Evolutionary conservation across 1,140 invertebrate genomes (phyloP).

Genomic region (Pseudomyrmex cubaensis): DNA sequence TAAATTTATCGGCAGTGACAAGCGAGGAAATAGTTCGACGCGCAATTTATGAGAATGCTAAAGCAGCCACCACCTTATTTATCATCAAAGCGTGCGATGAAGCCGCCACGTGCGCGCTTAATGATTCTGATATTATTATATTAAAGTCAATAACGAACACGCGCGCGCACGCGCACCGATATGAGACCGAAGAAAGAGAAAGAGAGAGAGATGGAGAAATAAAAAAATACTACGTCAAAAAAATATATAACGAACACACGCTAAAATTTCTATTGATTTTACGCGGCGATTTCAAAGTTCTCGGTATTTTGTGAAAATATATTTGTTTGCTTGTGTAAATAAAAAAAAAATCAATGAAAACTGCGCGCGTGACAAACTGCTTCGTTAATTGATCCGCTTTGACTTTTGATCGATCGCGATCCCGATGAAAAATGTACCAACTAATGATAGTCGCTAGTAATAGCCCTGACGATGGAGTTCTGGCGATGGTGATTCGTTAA

Average conservation of each 20-base stretch:
- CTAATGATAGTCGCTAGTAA: not conserved
- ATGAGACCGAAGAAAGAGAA: too few species aligned
- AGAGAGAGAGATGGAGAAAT: not conserved
- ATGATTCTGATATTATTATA: slow-evolving; percentile 45
- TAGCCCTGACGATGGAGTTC: not conserved
- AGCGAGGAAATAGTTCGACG: slow-evolving; percentile 49
- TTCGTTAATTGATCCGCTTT: not conserved
- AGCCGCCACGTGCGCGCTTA: slow-evolving; percentile 22
- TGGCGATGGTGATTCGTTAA: not conserved
- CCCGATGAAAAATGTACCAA: slow-evolving; percentile 8
- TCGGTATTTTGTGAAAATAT: not conserved
- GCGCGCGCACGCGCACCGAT: not conserved
- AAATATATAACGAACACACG: not conserved
- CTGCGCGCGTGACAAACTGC: not conserved
- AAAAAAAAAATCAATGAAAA: not conserved
- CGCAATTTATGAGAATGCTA: slow-evolving; percentile 54
- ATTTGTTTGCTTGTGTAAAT: not conserved
- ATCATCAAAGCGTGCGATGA: slow-evolving; percentile 40
- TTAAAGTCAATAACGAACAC: slow-evolving; percentile 32
- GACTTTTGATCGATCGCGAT: not conserved
- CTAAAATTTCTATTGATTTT: not conserved
- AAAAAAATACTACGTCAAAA: not conserved
- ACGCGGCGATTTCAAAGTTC: not conserved
- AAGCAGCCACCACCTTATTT: slow-evolving; percentile 39
- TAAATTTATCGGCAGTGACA: slow-evolving; percentile 48